These are phyloP conservation scores for Synergus itoensis DNA, from an alignment of 2,888 invertebrate species.

Conservation along the genomic window DNA sequence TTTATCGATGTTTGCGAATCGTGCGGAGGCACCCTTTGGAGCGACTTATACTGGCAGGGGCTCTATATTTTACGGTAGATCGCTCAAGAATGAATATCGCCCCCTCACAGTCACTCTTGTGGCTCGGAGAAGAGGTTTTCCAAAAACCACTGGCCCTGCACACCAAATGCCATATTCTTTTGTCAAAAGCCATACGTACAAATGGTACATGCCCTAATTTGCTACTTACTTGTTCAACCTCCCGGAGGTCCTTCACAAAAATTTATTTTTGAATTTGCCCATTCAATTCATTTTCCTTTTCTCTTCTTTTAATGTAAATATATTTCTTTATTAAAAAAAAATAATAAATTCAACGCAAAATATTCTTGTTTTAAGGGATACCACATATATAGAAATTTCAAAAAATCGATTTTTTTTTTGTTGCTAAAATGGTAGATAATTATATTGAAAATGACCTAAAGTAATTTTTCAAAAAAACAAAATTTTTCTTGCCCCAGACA, in stretches of 20 bases:
- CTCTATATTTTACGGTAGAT: conserved; percentile 55
- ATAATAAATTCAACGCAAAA: too few species aligned
- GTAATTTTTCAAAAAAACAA: too few species aligned
- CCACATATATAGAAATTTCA: too few species aligned
- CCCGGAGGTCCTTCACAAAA: conserved; percentile 13
- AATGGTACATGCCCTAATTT: conserved; percentile 47
- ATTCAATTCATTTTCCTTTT: not conserved
- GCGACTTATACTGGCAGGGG: conserved; percentile 42
- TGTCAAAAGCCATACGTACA: conserved; percentile 48
- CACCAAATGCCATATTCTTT: conserved; percentile 56
- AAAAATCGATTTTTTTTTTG: too few species aligned
- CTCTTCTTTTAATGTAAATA: not conserved
- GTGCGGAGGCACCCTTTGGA: conserved; percentile 34
- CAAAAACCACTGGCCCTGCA: conserved; percentile 53
- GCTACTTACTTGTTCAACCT: conserved; percentile 44
- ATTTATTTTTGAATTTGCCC: not conserved
- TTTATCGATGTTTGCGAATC: conserved; percentile 35
- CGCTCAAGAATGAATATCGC: conserved; percentile 52
- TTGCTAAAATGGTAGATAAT: too few species aligned
- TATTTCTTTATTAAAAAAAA: not conserved
- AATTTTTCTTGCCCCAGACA: too few species aligned
- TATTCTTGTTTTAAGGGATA: too few species aligned
- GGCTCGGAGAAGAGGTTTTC: conserved; percentile 54
- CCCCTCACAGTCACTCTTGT: conserved; percentile 42
- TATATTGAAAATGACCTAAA: too few species aligned